Evolutionary conservation across 2,113 vertebrate genomes (phyloP), one percentile per base, ranked within the genome.

Genomic region (Paradisaea rubra): DNA sequence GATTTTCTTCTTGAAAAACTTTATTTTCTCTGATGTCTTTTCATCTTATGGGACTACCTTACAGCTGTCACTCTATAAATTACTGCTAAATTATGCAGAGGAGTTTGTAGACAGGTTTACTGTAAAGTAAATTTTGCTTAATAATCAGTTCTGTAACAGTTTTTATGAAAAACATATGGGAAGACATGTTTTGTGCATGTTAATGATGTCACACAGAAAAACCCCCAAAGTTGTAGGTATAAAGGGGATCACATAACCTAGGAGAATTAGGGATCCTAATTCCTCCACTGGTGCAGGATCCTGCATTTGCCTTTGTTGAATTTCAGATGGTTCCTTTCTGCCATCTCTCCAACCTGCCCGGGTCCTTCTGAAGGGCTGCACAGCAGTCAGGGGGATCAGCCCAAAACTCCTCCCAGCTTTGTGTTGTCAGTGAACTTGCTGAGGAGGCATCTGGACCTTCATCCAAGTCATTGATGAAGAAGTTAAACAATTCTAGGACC

Each of bases 1-100:
- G 13, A 11, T 76, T 96, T 96, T 77, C 76, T 68, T 85, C 52
- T 33, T 56, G 52, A 93, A 65, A 64, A 79, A 30, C 33, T 88
- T 90, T 73, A 71, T 77, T 93, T 85, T 42, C 31, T 76, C 56
- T 94, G 42, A 85, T 72, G 27, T 13, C n/a, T 94, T 88, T 91
- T 88, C 33, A 72, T 88, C n/a, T 57, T 82, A 49, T 33, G 49
- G 50, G 44, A 64, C 39, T 76, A 76, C 42, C 33, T 91, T 89
- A 64, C n/a, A 68, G 81, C 83, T 89, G 21, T 65, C 17, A 49
- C 37, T 74, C 52, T 25, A 64, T 81, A 89, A 93, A 72, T 69
- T 72, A 65, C 57, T 64, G 22, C 14, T 88, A n/a, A 77, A 95
- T 92, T 84, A 81, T 81, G 49, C 65, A 94, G 37, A 66, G 18